Conservation (phyloP, 1,140 invertebrate genomes). For the Aphelenchoides besseyi region DNA sequence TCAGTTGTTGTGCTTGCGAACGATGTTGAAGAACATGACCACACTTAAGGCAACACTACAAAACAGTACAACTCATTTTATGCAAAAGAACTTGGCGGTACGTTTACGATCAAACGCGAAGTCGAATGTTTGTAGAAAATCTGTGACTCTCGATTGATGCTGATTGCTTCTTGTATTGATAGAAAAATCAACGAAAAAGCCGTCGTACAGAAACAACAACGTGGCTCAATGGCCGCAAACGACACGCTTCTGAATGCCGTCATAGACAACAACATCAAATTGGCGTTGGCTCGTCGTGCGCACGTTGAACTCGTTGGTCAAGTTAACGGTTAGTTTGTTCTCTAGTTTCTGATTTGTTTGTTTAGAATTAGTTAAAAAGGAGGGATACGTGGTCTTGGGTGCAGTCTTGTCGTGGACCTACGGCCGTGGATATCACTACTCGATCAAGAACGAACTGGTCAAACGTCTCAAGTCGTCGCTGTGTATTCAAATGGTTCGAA, state of each 20-base stretch:
- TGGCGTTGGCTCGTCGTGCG: constrained; percentile 36
- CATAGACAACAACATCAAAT: constrained; percentile 25
- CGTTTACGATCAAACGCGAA: background rate
- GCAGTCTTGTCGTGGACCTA: constrained; percentile 27
- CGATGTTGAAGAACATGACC: constrained; percentile 29
- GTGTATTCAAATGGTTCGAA: constrained; percentile 49
- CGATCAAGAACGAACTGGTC: constrained; percentile 14
- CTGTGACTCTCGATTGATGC: constrained; percentile 26
- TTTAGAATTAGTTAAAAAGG: constrained; percentile 34
- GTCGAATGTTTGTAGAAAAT: constrained; percentile 34
- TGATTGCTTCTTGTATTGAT: constrained; percentile 36
- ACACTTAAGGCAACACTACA: background rate
- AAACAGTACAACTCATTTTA: constrained; percentile 23
- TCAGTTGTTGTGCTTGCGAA: constrained; percentile 26
- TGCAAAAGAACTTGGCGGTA: constrained; percentile 29
- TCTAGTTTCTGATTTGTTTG: background rate
- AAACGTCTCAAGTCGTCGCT: constrained; percentile 24
- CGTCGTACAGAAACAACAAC: constrained; percentile 24
- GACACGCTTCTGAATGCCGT: constrained; percentile 38
- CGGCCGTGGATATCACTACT: constrained; percentile 45
- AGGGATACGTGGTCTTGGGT: constrained; percentile 7
- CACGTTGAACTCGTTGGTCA: constrained; percentile 38
- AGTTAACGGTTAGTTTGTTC: constrained; percentile 30
- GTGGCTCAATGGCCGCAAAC: constrained; percentile 32
- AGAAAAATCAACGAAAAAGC: constrained; percentile 29